These are phyloP conservation scores for Pycnomerus fuliginosus DNA, from an alignment of 2,888 invertebrate genomes.

Conservation along the genomic window DNA sequence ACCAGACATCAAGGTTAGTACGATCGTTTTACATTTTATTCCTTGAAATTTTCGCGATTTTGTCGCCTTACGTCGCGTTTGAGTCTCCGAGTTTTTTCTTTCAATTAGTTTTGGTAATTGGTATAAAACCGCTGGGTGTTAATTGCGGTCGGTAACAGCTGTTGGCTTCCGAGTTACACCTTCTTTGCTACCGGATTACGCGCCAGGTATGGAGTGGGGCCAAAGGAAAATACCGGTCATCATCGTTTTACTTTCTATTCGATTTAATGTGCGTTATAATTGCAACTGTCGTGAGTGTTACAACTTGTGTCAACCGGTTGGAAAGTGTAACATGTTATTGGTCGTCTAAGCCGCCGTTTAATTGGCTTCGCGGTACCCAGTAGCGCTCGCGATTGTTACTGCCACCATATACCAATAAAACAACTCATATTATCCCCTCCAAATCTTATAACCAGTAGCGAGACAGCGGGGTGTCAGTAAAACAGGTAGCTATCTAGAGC, in stretches of 20 bases:
- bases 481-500: slow-evolving; percentile 32
- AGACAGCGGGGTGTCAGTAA: slow-evolving; percentile 25
- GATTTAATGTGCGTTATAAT: too few species aligned
- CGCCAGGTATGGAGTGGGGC: slow-evolving; percentile 19
- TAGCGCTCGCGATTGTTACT: slow-evolving; percentile 25
- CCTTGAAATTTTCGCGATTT: neutral
- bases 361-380: slow-evolving; percentile 36
- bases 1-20: slow-evolving; percentile 13
- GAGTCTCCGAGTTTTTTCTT: slow-evolving; percentile 2
- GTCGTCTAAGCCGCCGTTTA: slow-evolving; percentile 17
- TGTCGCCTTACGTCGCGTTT: slow-evolving; percentile 3
- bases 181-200: slow-evolving; percentile 36
- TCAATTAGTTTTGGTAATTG: too few species aligned
- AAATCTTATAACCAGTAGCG: slow-evolving; percentile 21
- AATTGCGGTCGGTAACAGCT: slow-evolving; percentile 4
- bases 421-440: slow-evolving; percentile 24
- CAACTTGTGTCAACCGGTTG: neutral
- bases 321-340: too few species aligned
- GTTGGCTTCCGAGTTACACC: slow-evolving; percentile 20
- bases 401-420: slow-evolving; percentile 23
- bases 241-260: slow-evolving; percentile 10
- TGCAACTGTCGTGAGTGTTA: too few species aligned
- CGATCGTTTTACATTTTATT: slow-evolving; percentile 4
- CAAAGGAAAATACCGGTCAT: slow-evolving; percentile 3
- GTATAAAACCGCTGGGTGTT: too few species aligned